phyloP scores from a whole-genome alignment of 1,140 invertebrate genomes.

The Pristionchus pacificus region DNA sequence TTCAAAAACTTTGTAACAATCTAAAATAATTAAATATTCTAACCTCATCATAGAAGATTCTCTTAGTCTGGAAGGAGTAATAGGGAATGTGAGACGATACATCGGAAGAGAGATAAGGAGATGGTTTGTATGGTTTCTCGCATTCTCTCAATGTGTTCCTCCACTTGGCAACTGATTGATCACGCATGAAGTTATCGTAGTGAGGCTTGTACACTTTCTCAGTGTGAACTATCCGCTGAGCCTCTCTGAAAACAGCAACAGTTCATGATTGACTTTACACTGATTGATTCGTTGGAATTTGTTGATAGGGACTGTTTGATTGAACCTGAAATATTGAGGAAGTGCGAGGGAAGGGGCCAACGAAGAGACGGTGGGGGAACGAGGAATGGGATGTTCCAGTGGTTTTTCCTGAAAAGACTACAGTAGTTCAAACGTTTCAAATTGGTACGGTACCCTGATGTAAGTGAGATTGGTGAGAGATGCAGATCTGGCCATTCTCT shows the following conservation, averaged over 20 bases:
- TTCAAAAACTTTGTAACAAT: not conserved
- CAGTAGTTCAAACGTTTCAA: not conserved
- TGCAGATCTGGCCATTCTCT: conserved; percentile 49
- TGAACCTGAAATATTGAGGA: conserved; percentile 46
- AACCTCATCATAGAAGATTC: conserved; percentile 56
- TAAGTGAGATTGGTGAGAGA: conserved; percentile 57
- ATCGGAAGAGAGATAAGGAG: conserved; percentile 24
- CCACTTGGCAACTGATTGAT: not conserved
- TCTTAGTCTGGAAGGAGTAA: conserved; percentile 54
- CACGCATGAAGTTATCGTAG: conserved; percentile 14
- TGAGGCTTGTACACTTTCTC: conserved; percentile 56
- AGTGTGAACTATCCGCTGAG: conserved; percentile 56
- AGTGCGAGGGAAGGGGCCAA: conserved; percentile 55
- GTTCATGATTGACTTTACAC: not conserved
- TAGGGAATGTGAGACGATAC: conserved; percentile 49
- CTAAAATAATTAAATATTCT: conserved; percentile 3
- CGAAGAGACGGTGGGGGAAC: conserved; percentile 48
- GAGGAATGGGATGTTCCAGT: conserved; percentile 54
- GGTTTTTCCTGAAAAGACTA: conserved; percentile 31
- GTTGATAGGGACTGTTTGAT: too few species aligned
- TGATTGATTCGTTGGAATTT: too few species aligned
- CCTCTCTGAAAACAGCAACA: conserved; percentile 39
- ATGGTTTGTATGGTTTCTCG: conserved; percentile 21
- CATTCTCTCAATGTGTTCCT: conserved; percentile 30
- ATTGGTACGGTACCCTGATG: conserved; percentile 33